phyloP scores from a whole-genome alignment of 1,140 invertebrate genomes.

The Rhyzopertha dominica region DNA sequence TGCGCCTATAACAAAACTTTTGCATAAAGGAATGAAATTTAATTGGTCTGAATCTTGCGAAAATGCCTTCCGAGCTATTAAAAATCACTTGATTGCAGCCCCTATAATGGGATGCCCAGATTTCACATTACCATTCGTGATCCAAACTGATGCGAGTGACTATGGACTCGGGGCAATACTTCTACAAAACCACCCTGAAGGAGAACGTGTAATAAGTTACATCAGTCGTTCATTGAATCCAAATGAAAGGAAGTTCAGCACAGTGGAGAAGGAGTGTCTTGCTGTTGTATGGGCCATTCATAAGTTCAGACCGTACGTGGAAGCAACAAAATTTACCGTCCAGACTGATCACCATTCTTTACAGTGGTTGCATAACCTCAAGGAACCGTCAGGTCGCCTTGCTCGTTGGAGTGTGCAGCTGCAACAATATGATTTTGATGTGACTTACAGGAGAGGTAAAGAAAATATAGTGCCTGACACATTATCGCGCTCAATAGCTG shows the following conservation, averaged over 20 bases:
- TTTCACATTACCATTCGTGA: too few relatives aligned
- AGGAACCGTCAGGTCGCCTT: slow-evolving; percentile 36
- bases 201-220: too few relatives aligned
- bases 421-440: slow-evolving; percentile 24
- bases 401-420: slow-evolving; percentile 28
- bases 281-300: slow-evolving; percentile 44
- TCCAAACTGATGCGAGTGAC: too few relatives aligned
- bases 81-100: too few relatives aligned
- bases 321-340: slow-evolving; percentile 41
- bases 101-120: not conserved
- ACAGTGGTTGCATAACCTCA: slow-evolving; percentile 38
- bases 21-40: too few relatives aligned
- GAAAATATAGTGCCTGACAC: not conserved
- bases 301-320: slow-evolving; percentile 45
- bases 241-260: slow-evolving; percentile 33
- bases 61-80: too few relatives aligned
- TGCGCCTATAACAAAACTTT: slow-evolving; percentile 11
- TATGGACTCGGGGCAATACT: too few relatives aligned
- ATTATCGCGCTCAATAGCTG: slow-evolving; percentile 3
- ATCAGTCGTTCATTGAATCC: slow-evolving; percentile 39
- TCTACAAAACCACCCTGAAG: too few relatives aligned
- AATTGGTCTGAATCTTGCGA: too few relatives aligned
- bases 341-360: slow-evolving; percentile 46
- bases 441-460: slow-evolving; percentile 3
- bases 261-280: slow-evolving; percentile 46